phyloP scores from a whole-genome alignment of 2,888 invertebrate genomes.

The Athalia cordata region DNA sequence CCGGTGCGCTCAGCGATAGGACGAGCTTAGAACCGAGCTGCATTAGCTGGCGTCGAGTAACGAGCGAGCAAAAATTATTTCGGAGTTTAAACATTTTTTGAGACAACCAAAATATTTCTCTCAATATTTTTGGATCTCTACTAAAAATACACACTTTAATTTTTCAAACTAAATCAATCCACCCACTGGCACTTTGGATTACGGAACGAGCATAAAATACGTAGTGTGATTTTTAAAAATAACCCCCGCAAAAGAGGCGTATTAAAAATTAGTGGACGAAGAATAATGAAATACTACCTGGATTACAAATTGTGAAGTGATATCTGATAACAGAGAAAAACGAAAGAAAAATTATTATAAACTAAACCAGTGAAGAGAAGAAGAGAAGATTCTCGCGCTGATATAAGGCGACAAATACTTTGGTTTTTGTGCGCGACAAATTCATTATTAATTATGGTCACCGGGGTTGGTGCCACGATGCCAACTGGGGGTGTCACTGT shows the following conservation, averaged over 20 bases:
- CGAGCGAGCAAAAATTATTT: background rate
- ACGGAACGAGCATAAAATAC: background rate
- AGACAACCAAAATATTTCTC: background rate
- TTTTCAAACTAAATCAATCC: background rate
- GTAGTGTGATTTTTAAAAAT: background rate
- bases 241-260: too few relatives aligned
- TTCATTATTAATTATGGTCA: conserved; percentile 63
- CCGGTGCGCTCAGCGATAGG: conserved; percentile 66
- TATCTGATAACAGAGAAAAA: too few relatives aligned
- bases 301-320: too few relatives aligned
- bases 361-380: too few relatives aligned
- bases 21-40: conserved; percentile 51
- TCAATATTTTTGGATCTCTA: background rate
- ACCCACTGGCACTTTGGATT: background rate
- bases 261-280: too few relatives aligned
- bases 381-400: too few relatives aligned
- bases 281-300: too few relatives aligned
- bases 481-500: conserved; percentile 71
- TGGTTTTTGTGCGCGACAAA: too few relatives aligned
- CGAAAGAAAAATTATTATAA: too few relatives aligned
- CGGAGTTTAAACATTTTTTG: background rate
- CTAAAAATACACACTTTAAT: background rate
- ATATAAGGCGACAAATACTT: too few relatives aligned
- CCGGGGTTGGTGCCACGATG: conserved; percentile 72
- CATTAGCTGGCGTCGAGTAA: conserved; percentile 6